phyloP scores from a whole-genome alignment of 2,113 vertebrate species.

The Speoplatyrhinus poulsoni region DNA sequence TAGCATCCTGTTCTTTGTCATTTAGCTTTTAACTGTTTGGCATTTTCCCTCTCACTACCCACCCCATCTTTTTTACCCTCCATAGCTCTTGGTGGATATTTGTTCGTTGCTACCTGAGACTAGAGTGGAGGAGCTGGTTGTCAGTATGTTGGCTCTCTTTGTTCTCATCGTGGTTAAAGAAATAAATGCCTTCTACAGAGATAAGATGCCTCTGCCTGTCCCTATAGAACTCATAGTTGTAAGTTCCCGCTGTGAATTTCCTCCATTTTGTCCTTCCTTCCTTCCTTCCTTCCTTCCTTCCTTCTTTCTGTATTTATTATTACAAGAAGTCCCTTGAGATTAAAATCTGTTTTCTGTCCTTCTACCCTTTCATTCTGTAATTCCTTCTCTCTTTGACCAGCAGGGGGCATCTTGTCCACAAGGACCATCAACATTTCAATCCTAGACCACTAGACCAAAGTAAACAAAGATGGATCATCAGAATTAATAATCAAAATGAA shows the following conservation, averaged over 20 bases:
- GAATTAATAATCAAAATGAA: too few relatives aligned
- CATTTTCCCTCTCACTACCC: constrained; percentile 9
- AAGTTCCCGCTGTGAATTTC: constrained; percentile 8
- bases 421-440: background rate
- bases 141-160: constrained; percentile 78
- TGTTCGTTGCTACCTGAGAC: constrained; percentile 78
- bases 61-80: background rate
- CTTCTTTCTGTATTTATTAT: too few relatives aligned
- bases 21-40: background rate
- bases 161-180: constrained; percentile 84
- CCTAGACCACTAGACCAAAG: too few relatives aligned
- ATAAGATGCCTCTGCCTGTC: constrained; percentile 83
- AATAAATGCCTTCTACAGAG: constrained; percentile 77
- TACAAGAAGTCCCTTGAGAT: too few relatives aligned
- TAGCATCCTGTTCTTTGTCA: background rate
- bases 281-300: background rate
- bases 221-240: constrained; percentile 91
- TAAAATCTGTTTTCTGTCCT: background rate
- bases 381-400: constrained; percentile 16
- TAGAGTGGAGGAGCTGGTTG: constrained; percentile 77
- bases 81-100: constrained; percentile 82
- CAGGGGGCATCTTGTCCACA: constrained; percentile 33
- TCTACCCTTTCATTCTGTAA: background rate
- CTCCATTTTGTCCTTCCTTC: background rate
- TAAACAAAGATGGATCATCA: too few relatives aligned